phyloP scores from a whole-genome alignment of 1,140 invertebrate genomes.

The Papilio polytes region DNA sequence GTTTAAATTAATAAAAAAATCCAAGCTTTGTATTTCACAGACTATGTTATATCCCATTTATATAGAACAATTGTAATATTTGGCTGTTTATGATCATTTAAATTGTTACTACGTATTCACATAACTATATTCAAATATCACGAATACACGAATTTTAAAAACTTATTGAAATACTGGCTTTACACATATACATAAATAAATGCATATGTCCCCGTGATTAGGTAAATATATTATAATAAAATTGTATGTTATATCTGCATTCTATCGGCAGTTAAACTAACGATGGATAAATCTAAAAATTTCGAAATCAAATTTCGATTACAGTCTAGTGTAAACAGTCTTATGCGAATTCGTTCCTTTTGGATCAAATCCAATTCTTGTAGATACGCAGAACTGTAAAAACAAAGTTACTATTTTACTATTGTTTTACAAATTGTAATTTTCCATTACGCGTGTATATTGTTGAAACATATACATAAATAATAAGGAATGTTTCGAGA shows the following conservation, averaged over 20 bases:
- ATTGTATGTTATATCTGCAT: conserved; percentile 29
- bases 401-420: conserved; percentile 20
- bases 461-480: not conserved
- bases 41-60: not conserved
- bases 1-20: not conserved
- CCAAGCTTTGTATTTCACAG: not conserved
- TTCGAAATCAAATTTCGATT: conserved; percentile 35
- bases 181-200: too few species aligned
- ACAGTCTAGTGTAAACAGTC: conserved; percentile 13
- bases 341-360: conserved; percentile 31
- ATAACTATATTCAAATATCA: not conserved
- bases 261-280: conserved; percentile 65
- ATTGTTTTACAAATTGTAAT: not conserved
- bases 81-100: not conserved
- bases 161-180: too few species aligned
- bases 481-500: too few species aligned
- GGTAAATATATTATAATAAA: conserved; percentile 27
- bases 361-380: conserved; percentile 30
- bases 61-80: conserved; percentile 4
- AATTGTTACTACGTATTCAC: not conserved
- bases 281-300: conserved; percentile 49
- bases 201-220: conserved; percentile 42
- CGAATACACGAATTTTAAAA: too few species aligned
- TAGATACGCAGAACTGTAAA: conserved; percentile 8
- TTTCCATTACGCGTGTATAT: not conserved